Evolutionary conservation across 1,140 invertebrate species (phyloP).

Genomic region (Camponotus pennsylvanicus): DNA sequence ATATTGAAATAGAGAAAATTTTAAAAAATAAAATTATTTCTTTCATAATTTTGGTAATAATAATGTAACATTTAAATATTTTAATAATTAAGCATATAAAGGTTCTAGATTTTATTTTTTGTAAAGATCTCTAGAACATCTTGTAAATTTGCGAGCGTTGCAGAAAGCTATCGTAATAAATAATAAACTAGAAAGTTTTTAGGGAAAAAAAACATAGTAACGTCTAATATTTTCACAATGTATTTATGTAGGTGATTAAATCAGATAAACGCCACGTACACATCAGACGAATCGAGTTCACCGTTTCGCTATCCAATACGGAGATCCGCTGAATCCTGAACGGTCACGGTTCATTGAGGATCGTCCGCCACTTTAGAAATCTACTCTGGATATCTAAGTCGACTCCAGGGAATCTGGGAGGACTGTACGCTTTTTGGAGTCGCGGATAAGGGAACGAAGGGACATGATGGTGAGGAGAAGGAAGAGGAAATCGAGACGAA

Average conservation of each 20-base stretch:
- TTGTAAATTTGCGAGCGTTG: background rate
- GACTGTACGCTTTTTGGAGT: constrained; percentile 77
- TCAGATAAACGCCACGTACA: constrained; percentile 44
- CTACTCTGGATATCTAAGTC: constrained; percentile 77
- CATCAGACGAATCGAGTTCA: constrained; percentile 30
- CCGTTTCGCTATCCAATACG: background rate
- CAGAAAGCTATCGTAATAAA: background rate
- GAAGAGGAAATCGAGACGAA: constrained; percentile 65
- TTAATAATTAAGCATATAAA: background rate
- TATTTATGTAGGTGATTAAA: background rate
- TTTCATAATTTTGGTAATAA: background rate
- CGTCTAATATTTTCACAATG: background rate
- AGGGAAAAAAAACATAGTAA: background rate
- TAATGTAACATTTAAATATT: background rate
- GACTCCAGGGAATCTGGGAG: constrained; percentile 76
- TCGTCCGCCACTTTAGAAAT: constrained; percentile 76
- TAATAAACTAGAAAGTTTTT: background rate
- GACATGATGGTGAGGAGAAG: constrained; percentile 53
- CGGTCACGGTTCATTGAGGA: constrained; percentile 80
- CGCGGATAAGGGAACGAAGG: constrained; percentile 52
- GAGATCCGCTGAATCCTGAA: constrained; percentile 65
- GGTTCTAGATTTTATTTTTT: background rate
- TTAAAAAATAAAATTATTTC: background rate
- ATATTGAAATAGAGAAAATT: background rate
- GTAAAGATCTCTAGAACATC: background rate